A percentile compares a stretch with the other conserved stretches of the same genome.
Conservation (phyloP, 2,113 vertebrate genomes). For the Phylloscopus whistleri region DNA sequence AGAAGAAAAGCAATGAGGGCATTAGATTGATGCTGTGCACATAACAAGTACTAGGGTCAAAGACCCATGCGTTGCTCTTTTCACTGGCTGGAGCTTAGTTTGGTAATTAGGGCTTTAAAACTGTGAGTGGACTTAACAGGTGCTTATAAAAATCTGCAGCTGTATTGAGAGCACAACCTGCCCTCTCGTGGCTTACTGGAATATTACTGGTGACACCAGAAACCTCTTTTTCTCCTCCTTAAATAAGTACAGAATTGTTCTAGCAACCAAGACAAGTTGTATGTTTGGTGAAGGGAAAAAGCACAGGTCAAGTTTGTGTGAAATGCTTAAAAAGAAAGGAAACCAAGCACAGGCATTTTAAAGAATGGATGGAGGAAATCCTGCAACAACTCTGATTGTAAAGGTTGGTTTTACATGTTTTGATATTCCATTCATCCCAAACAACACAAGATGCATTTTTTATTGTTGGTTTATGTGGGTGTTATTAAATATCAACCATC, state of each 20-base stretch:
- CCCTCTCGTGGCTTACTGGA: constrained; percentile 66
- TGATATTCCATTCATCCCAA: not conserved
- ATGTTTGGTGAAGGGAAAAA: not conserved
- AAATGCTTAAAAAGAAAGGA: not conserved
- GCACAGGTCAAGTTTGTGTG: not conserved
- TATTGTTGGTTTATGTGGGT: not conserved
- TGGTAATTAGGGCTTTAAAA: not conserved
- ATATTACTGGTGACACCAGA: constrained; percentile 7
- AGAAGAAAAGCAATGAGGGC: not conserved
- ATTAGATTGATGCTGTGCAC: not conserved
- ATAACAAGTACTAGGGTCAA: not conserved
- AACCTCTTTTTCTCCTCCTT: not conserved
- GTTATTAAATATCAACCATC: not conserved
- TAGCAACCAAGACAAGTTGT: not conserved
- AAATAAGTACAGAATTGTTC: too few relatives aligned
- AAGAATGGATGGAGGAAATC: not conserved
- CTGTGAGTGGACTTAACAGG: not conserved
- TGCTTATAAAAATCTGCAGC: not conserved
- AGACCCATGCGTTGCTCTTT: not conserved
- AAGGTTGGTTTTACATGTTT: not conserved
- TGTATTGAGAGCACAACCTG: constrained; percentile 22
- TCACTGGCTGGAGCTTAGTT: not conserved
- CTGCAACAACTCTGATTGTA: not conserved
- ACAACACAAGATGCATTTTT: not conserved
- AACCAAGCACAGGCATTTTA: not conserved